phyloP scores from a whole-genome alignment of 2,797 vertebrate species.

The Antrozous pallidus region DNA sequence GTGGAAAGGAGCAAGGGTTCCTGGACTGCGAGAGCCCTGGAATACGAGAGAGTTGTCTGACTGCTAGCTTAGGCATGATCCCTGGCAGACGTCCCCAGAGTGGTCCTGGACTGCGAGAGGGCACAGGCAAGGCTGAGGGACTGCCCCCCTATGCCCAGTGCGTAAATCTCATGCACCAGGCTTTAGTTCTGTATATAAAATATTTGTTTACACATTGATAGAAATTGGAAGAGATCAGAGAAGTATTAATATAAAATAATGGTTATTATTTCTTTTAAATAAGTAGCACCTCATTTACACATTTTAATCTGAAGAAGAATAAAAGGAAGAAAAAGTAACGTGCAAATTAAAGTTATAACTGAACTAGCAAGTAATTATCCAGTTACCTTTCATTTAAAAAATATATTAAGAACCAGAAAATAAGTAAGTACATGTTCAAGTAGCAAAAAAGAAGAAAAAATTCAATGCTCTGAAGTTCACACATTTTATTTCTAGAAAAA shows the following conservation, averaged over 20 bases:
- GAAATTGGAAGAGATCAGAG: background rate
- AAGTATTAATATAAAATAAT: slow-evolving; percentile 23
- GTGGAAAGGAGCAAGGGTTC: no score
- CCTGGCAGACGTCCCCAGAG: no score
- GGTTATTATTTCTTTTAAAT: background rate
- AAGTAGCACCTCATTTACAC: background rate
- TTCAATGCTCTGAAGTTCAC: background rate
- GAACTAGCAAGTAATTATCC: background rate
- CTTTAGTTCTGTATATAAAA: background rate
- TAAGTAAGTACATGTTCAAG: background rate
- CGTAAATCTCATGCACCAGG: no score
- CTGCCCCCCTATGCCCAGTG: no score
- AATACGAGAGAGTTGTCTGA: no score
- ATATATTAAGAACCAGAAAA: slow-evolving; percentile 2
- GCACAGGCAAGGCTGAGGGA: no score
- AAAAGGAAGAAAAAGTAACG: background rate
- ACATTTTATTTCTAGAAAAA: slow-evolving; percentile 49
- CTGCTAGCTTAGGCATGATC: no score
- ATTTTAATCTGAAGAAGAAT: background rate
- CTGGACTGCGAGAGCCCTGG: no score
- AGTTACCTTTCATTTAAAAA: slow-evolving; percentile 12
- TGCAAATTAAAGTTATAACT: slow-evolving; percentile 12
- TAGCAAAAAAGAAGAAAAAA: background rate
- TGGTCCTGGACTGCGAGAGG: no score
- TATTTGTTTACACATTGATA: background rate